A percentile compares a stretch with the other conserved stretches of the same genome.
Evolutionary conservation across 2,888 invertebrate genomes (phyloP).

Genomic region (Chymomyza caudatula): DNA sequence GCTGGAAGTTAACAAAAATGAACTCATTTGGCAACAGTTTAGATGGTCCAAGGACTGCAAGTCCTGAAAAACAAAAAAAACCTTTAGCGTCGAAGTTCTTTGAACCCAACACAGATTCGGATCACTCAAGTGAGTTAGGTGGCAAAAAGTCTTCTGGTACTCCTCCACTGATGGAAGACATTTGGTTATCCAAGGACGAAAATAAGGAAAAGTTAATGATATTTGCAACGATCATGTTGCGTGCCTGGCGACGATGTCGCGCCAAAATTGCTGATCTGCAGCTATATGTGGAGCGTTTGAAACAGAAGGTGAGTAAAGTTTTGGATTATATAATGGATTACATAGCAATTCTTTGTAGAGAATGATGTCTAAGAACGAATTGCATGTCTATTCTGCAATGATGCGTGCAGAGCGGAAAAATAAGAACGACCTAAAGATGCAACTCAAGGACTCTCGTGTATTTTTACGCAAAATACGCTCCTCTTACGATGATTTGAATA

Average conservation of each 20-base stretch:
- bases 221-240: constrained; percentile 69
- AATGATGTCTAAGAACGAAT: constrained; percentile 59
- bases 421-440: constrained; percentile 66
- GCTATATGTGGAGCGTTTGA: constrained; percentile 48
- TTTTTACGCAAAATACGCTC: constrained; percentile 49
- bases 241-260: constrained; percentile 72
- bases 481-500: constrained; percentile 56
- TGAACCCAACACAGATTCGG: too few relatives aligned
- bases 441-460: constrained; percentile 53
- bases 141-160: too few relatives aligned
- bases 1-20: too few relatives aligned
- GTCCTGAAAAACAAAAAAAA: too few relatives aligned
- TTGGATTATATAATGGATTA: not conserved
- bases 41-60: too few relatives aligned
- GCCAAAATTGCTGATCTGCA: constrained; percentile 62
- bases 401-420: constrained; percentile 71
- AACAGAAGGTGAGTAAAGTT: constrained; percentile 51
- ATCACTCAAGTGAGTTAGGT: too few relatives aligned
- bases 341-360: constrained; percentile 40
- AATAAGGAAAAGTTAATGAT: constrained; percentile 58
- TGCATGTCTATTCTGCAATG: constrained; percentile 68
- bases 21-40: too few relatives aligned
- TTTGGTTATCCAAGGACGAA: too few relatives aligned
- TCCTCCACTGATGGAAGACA: too few relatives aligned
- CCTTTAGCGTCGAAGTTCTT: too few relatives aligned